Evolutionary conservation across 2,113 vertebrate genomes (phyloP).

Genomic region (Canis aureus): DNA sequence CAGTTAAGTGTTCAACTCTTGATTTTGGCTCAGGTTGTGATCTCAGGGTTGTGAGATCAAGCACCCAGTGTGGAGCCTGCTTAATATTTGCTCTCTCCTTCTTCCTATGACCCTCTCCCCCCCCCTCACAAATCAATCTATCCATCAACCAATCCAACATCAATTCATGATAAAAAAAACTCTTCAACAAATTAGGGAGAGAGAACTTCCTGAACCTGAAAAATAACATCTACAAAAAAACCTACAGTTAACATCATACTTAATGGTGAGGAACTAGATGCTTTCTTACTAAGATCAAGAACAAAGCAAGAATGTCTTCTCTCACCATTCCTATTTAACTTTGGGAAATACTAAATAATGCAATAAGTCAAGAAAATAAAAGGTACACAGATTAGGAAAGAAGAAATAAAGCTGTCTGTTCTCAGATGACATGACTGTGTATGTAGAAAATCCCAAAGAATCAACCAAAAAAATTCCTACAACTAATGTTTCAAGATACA

Average conservation of each 20-base stretch:
- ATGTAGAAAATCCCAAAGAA: neutral
- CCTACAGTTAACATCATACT: neutral
- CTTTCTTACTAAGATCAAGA: neutral
- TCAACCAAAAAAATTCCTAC: neutral
- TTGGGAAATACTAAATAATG: neutral
- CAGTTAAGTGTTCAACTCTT: neutral
- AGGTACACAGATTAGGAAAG: neutral
- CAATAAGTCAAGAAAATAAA: neutral
- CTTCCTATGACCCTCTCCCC: neutral
- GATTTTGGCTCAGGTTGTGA: neutral
- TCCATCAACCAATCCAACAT: neutral
- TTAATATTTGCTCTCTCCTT: neutral
- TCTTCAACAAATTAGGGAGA: neutral
- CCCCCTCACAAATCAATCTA: neutral
- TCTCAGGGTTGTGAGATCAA: neutral
- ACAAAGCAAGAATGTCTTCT: neutral
- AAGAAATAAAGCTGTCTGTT: constrained; percentile 11
- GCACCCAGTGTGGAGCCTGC: neutral
- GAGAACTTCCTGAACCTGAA: neutral
- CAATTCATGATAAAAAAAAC: neutral
- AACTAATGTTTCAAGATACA: constrained; percentile 4
- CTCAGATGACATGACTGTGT: neutral
- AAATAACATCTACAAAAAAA: neutral
- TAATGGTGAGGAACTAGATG: neutral
- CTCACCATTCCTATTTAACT: neutral